Evolutionary conservation across 2,113 vertebrate species (phyloP).

Genomic region (Forbesichthys papilliferus): DNA sequence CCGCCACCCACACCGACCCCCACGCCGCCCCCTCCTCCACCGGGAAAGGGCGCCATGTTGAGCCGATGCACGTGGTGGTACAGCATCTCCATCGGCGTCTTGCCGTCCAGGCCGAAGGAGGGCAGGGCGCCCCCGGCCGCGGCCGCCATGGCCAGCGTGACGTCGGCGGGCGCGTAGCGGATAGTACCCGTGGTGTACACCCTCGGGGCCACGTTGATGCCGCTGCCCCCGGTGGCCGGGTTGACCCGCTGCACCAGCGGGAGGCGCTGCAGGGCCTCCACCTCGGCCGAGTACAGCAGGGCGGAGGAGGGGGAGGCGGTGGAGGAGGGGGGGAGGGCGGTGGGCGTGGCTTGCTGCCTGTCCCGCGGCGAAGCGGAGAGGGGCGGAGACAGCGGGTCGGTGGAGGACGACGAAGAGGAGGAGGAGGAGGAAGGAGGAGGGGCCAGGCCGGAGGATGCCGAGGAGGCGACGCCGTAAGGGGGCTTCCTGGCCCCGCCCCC

Average conservation of each 20-base stretch:
- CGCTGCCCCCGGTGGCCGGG: slow-evolving; percentile 87
- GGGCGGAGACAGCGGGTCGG: slow-evolving; percentile 93
- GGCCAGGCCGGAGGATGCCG: slow-evolving; percentile 77
- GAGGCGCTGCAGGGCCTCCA: slow-evolving; percentile 95
- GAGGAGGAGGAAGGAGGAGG: slow-evolving; percentile 86
- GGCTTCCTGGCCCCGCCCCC: slow-evolving; percentile 86
- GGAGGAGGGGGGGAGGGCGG: slow-evolving; percentile 78
- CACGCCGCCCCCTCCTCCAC: slow-evolving; percentile 69
- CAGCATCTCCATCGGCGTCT: slow-evolving; percentile 99
- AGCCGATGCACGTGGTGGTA: slow-evolving; percentile 99
- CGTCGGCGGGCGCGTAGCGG: slow-evolving; percentile 96
- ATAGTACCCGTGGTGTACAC: slow-evolving; percentile 99
- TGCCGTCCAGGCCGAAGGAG: slow-evolving; percentile 93
- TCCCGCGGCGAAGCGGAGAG: slow-evolving; percentile 97
- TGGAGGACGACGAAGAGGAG: slow-evolving; percentile 79
- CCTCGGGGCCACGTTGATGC: slow-evolving; percentile 88
- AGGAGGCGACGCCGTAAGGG: slow-evolving; percentile 79
- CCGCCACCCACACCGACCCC: slow-evolving; percentile 79
- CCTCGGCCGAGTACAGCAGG: slow-evolving; percentile 93
- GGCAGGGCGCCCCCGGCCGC: slow-evolving; percentile 91
- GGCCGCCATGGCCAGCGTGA: slow-evolving; percentile 93
- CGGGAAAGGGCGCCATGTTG: slow-evolving; percentile 84
- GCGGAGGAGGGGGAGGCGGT: slow-evolving; percentile 84
- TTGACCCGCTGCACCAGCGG: slow-evolving; percentile 95
- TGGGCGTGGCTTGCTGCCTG: slow-evolving; percentile 87